Conservation (phyloP, 2,113 vertebrate genomes). For the Cheilinus undulatus region DNA sequence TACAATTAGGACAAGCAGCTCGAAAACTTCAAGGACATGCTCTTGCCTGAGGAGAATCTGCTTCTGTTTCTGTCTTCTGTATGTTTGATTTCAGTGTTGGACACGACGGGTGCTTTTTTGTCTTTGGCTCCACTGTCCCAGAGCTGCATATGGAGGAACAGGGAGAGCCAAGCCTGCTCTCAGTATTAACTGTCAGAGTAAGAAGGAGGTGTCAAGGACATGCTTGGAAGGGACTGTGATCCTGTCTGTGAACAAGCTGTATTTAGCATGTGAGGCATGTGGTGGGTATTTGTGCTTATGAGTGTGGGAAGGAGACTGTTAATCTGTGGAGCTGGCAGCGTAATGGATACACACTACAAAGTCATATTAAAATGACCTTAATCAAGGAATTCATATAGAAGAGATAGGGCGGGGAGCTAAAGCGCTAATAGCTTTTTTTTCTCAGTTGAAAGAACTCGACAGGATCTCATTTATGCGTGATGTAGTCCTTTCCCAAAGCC, state of each 20-base stretch:
- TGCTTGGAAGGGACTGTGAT: constrained; percentile 24
- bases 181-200: constrained; percentile 30
- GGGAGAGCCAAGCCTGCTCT: constrained; percentile 16
- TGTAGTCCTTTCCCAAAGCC: constrained; percentile 63
- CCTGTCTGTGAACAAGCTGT: constrained; percentile 34
- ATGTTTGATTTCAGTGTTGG: constrained; percentile 35
- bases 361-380: constrained; percentile 81
- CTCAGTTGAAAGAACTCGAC: constrained; percentile 68
- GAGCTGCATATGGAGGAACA: constrained; percentile 30
- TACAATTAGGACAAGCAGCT: constrained; percentile 65
- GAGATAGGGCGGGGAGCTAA: constrained; percentile 43
- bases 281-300: constrained; percentile 46
- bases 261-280: constrained; percentile 46
- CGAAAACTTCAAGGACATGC: constrained; percentile 57
- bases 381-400: constrained; percentile 66
- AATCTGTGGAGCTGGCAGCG: constrained; percentile 64
- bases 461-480: constrained; percentile 71
- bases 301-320: constrained; percentile 44
- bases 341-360: constrained; percentile 73
- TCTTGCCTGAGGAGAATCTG: constrained; percentile 64
- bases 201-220: constrained; percentile 64
- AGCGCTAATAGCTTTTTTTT: constrained; percentile 72
- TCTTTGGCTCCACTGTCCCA: constrained; percentile 25
- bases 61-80: constrained; percentile 29
- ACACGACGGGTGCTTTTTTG: background rate